phyloP scores from a whole-genome alignment of 2,888 invertebrate species.

The Ornithoptera alexandrae region DNA sequence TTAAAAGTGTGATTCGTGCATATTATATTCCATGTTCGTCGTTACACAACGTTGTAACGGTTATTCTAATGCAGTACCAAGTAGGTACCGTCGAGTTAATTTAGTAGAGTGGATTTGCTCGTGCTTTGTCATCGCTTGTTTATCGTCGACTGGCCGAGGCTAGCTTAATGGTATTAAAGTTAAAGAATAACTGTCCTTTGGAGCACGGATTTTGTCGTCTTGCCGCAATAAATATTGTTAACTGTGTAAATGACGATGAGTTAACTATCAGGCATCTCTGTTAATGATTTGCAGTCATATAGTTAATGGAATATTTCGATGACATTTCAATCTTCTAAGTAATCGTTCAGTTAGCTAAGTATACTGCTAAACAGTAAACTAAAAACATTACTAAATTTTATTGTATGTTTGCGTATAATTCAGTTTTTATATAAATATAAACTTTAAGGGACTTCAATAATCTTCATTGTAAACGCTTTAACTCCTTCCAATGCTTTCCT shows the following conservation, averaged over 20 bases:
- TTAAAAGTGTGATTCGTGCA: background rate
- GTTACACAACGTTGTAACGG: constrained; percentile 44
- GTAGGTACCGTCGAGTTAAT: constrained; percentile 70
- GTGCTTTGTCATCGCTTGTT: constrained; percentile 77
- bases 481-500: no score
- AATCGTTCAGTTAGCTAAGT: no score
- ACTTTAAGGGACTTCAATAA: no score
- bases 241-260: constrained; percentile 1
- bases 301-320: no score
- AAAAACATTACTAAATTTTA: no score
- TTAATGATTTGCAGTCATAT: background rate
- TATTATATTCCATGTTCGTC: background rate
- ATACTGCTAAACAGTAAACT: no score
- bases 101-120: constrained; percentile 76
- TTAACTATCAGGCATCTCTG: background rate
- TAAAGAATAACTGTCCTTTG: constrained; percentile 63
- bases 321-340: no score
- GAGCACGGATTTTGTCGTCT: constrained; percentile 32
- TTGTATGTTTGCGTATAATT: no score
- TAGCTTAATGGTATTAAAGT: constrained; percentile 77
- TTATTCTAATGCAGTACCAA: constrained; percentile 57
- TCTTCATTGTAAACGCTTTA: no score
- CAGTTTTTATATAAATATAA: no score
- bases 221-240: constrained; percentile 8
- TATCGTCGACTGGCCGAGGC: constrained; percentile 59